These are phyloP conservation scores for Bombylius major DNA, from an alignment of 2,888 invertebrate species.

Conservation along the genomic window DNA sequence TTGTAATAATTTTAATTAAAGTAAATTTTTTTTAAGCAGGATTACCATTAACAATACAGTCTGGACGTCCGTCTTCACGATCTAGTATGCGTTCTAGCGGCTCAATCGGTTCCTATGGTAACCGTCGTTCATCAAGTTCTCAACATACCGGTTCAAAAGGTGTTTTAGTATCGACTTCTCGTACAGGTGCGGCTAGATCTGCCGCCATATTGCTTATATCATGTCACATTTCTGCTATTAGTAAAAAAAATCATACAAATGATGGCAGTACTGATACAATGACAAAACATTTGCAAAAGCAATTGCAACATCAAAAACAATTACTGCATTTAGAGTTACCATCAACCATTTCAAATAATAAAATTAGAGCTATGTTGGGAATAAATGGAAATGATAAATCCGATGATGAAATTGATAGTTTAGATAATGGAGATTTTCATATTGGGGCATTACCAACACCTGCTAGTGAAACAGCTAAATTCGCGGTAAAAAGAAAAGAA, in stretches of 20 bases:
- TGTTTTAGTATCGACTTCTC: conserved; percentile 63
- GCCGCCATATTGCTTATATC: conserved; percentile 92
- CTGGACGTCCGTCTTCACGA: conserved; percentile 48
- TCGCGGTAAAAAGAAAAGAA: conserved; percentile 33
- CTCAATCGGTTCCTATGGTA: conserved; percentile 41
- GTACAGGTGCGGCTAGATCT: conserved; percentile 87
- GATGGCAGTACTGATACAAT: conserved; percentile 20
- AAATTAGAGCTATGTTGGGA: conserved; percentile 35
- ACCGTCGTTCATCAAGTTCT: conserved; percentile 39
- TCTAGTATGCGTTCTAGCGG: conserved; percentile 47
- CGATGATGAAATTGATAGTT: conserved; percentile 28
- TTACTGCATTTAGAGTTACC: conserved; percentile 37
- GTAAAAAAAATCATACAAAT: conserved; percentile 38
- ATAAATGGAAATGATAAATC: conserved; percentile 27
- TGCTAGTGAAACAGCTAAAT: conserved; percentile 37
- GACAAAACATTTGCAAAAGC: conserved; percentile 37
- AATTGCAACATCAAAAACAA: conserved; percentile 37
- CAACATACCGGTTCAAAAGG: conserved; percentile 45
- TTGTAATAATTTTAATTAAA: neutral
- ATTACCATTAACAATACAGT: conserved; percentile 46
- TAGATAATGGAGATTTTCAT: conserved; percentile 33
- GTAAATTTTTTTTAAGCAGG: conserved; percentile 33
- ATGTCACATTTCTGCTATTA: conserved; percentile 59
- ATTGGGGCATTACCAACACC: conserved; percentile 38
- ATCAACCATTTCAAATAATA: conserved; percentile 34